Base-by-base conservation (phyloP, 2,113 vertebrate species). In the Boleophthalmus pectinirostris region DNA sequence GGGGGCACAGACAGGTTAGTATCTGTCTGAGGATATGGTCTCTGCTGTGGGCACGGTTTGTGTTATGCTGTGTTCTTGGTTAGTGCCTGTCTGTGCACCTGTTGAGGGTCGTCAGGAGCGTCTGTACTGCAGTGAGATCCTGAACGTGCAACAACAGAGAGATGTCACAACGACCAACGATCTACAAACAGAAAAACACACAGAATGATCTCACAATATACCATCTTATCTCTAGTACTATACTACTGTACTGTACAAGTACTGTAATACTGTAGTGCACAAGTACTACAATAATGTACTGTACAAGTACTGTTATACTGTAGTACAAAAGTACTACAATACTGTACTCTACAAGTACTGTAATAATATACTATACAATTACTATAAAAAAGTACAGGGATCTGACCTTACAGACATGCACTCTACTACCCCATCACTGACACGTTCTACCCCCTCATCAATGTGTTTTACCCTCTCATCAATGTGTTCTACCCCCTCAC, bases 141-240 rank as follows among this genome's bases (percentile, higher is more conserved):
- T 79, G 5, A 33, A 92, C 89, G 0, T 80, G 33, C 77, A 87
- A 85, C 23, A 92, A 70, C 25, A 92, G 75, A n/a, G 54, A 68
- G 79, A 92, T 71, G 5, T 91, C 83, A 76, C 82, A 92, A n/a
- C 90, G 87, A 23, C 75, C 60, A 25, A 88, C 25, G 0, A 92
- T 16, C 90, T 92, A 58, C 14, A 58, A 15, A 57, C 9, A 56
- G 10, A 58, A 4, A 57, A 5, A 25, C 23, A 15, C 21, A 3
- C 12, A 25, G 23, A 25, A 11, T 21, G n/a, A 54, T 54, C 38
- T 43, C 8, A 9, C 8, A 43, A 43, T 43, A 43, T 8, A 43
- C 38, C 38, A 43, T 1, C 38, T 8, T 43, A 10, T 10, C 10
- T n/a, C 51, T 9, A 21, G 51, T 6, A 51, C 16, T 51, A 16